Conservation (phyloP, 2,797 vertebrate species). For the Sebastes steindachneri region DNA sequence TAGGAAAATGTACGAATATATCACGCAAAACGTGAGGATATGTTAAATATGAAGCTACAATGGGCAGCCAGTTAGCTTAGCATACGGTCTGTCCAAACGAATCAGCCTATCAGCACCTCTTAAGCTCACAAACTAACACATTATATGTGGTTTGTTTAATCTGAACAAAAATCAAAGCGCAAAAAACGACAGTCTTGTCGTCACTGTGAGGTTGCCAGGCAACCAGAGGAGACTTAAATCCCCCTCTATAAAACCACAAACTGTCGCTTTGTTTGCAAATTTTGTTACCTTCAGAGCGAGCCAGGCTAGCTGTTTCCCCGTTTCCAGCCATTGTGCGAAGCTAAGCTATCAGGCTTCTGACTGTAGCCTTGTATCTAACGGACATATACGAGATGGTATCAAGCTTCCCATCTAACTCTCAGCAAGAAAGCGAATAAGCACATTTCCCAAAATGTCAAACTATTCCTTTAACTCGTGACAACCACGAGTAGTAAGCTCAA, state of each 20-base stretch:
- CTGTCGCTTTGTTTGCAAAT: too few species aligned
- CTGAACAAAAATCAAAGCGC: background rate
- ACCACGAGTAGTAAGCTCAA: background rate
- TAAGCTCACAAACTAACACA: too few species aligned
- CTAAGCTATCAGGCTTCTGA: background rate
- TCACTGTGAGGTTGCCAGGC: background rate
- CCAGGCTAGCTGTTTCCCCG: background rate
- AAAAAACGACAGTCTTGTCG: background rate
- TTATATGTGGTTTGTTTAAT: background rate
- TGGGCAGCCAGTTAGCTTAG: background rate
- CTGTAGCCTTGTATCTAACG: background rate
- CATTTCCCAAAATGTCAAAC: background rate
- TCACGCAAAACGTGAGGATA: too few species aligned
- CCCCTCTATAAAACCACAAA: too few species aligned
- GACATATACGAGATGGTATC: background rate
- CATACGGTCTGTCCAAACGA: background rate
- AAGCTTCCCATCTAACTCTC: background rate
- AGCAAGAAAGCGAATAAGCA: background rate
- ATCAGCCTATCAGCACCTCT: too few species aligned
- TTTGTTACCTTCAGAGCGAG: background rate
- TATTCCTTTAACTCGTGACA: background rate
- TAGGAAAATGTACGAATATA: too few species aligned
- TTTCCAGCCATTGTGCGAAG: background rate
- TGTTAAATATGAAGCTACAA: background rate
- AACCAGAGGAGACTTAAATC: too few species aligned